These are phyloP conservation scores for Lagopus muta DNA, from an alignment of 2,113 vertebrate genomes.

Conservation along the genomic window DNA sequence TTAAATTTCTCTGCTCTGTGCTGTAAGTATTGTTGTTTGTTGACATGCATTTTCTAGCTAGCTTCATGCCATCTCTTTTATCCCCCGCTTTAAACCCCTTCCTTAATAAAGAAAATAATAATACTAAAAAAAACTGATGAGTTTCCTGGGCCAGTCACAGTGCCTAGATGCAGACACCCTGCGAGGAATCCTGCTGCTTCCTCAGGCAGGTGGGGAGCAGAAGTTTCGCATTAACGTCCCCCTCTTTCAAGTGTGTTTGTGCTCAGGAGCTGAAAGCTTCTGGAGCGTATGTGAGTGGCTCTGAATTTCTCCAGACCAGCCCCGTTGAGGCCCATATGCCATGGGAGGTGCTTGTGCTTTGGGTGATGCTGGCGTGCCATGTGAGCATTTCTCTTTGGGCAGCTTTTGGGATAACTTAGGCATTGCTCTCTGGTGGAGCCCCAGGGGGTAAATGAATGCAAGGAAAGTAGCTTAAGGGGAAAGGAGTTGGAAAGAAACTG, in stretches of 20 bases:
- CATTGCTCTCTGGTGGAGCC: slow-evolving; percentile 48
- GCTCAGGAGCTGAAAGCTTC: not conserved
- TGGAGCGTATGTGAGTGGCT: not conserved
- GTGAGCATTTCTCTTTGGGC: slow-evolving; percentile 15
- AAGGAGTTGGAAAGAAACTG: slow-evolving; percentile 56
- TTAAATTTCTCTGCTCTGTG: not conserved
- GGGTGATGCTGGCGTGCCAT: slow-evolving; percentile 5
- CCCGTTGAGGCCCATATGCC: not conserved
- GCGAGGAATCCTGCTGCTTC: not conserved
- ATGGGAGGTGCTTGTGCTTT: slow-evolving; percentile 19
- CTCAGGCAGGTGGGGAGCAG: not conserved
- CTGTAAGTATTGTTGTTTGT: not conserved
- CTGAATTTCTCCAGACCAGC: not conserved
- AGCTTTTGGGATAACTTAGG: slow-evolving; percentile 39
- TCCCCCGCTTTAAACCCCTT: not conserved
- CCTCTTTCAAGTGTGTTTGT: not conserved
- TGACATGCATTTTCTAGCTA: not conserved
- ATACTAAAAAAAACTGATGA: too few species aligned
- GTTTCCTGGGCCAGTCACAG: not conserved
- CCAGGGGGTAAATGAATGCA: slow-evolving; percentile 57
- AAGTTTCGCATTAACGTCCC: slow-evolving; percentile 18
- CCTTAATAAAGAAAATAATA: not conserved
- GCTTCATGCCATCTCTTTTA: not conserved
- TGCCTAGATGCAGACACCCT: not conserved
- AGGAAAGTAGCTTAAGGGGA: slow-evolving; percentile 48